Evolutionary conservation across 2,888 invertebrate genomes (phyloP), one percentile per base, ranked within the genome.

Genomic region (Cerastoderma edule): DNA sequence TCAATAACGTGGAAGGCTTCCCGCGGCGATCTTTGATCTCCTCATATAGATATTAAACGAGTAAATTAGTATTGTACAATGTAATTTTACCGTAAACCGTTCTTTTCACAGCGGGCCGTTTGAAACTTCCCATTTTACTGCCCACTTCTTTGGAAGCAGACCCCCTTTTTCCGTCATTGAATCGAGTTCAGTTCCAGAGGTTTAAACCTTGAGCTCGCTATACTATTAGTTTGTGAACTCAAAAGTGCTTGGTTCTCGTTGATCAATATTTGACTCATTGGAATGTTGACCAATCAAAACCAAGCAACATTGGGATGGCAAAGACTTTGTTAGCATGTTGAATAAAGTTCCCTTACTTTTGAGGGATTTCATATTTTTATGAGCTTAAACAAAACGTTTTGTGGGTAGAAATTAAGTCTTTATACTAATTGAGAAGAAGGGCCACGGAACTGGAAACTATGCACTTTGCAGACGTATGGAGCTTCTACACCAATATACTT

Each of bases 1-100:
- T 60, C 60, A 60, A 60, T 60, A 60, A 60, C n/a, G 22, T 39
- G 22, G 24, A 1, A n/a, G 24, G 60, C 60, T 39, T 13, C 60
- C 60, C 33, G 60, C 60, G 22, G 22, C 16, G 60, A 16, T 16
- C 60, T 60, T 60, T 60, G 60, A 60, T 60, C 60, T 60, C 10
- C 24, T 35, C 39, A 60, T 60, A 22, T 60, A 60, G 35, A 60
- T 60, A 60, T 35, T 60, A 33, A 60, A 39, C 39, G 60, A 60
- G 60, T 60, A 27, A 60, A 60, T 60, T 60, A 60, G 32, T 33
- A 33, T 60, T 60, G 60, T 60, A 60, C 60, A 60, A 39, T 60
- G 60, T 60, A 60, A 60, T 39, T 13, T 39, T 33, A 60, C 39
- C 60, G 60, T 60, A 39, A 60, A 60, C 60, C n/a, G 60, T 27